phyloP scores from a whole-genome alignment of 2,888 invertebrate genomes.

The Liodrosophila aerea region DNA sequence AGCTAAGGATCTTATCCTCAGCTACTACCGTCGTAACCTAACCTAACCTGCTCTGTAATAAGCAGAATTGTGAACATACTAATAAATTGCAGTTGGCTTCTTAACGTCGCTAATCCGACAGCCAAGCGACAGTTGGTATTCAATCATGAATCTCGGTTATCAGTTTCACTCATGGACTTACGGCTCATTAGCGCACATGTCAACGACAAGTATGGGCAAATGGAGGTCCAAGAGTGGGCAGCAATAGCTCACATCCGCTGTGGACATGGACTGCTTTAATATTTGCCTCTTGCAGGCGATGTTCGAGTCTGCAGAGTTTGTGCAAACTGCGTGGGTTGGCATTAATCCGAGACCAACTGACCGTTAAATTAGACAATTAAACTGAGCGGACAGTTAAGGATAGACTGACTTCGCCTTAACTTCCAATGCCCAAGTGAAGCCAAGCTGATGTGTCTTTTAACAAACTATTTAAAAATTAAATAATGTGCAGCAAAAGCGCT shows the following conservation, averaged over 20 bases:
- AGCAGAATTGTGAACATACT: slow-evolving; percentile 62
- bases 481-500: slow-evolving; percentile 47
- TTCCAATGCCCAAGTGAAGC: slow-evolving; percentile 40
- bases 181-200: slow-evolving; percentile 64
- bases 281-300: slow-evolving; percentile 15
- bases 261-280: no score
- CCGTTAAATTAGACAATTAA: slow-evolving; percentile 73
- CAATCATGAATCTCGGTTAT: slow-evolving; percentile 58
- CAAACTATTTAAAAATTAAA: slow-evolving; percentile 60
- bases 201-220: slow-evolving; percentile 44
- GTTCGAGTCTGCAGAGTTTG: slow-evolving; percentile 39
- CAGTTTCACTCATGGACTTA: slow-evolving; percentile 22
- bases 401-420: slow-evolving; percentile 17
- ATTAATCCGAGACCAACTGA: no score
- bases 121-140: slow-evolving; percentile 40
- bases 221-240: slow-evolving; percentile 27
- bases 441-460: slow-evolving; percentile 74
- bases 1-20: no score
- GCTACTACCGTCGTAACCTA: no score
- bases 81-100: slow-evolving; percentile 57
- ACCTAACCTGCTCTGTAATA: no score
- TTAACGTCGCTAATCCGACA: slow-evolving; percentile 57
- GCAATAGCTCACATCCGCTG: no score
- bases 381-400: slow-evolving; percentile 49
- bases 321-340: slow-evolving; percentile 59